Percentiles rank a stretch among this genome's conserved stretches.
These are phyloP conservation scores for Ormyrus thymus DNA, from an alignment of 2,888 invertebrate genomes.

Conservation along the genomic window DNA sequence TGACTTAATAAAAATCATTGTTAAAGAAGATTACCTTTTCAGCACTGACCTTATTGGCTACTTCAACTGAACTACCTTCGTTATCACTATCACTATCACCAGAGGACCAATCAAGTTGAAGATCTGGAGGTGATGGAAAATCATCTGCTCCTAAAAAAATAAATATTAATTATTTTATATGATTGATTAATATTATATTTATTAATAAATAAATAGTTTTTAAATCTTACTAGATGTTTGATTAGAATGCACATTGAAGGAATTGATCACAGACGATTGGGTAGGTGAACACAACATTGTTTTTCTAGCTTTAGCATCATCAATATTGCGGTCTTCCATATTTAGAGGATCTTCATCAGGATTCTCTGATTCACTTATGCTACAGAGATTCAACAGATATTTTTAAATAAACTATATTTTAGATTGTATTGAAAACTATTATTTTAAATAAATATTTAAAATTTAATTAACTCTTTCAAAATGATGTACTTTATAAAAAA, in stretches of 20 bases:
- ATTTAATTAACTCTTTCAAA: not conserved
- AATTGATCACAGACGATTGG: constrained; percentile 59
- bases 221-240: constrained; percentile 63
- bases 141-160: constrained; percentile 67
- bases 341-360: constrained; percentile 37
- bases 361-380: constrained; percentile 62
- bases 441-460: not conserved
- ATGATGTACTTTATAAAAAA: not conserved
- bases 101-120: constrained; percentile 86
- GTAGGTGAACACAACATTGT: constrained; percentile 25
- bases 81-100: constrained; percentile 79
- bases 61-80: constrained; percentile 48
- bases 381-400: constrained; percentile 60
- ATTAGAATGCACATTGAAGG: constrained; percentile 61
- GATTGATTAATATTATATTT: not conserved
- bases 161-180: constrained; percentile 17
- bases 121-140: constrained; percentile 82
- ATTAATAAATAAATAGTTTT: constrained; percentile 1
- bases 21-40: constrained; percentile 36
- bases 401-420: constrained; percentile 5
- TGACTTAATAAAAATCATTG: not conserved
- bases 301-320: constrained; percentile 35
- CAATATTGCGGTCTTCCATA: constrained; percentile 30
- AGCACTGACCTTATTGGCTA: constrained; percentile 44
- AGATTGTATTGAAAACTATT: not conserved